Evolutionary conservation across 2,113 vertebrate species (phyloP), one percentile per base, ranked within the genome.

Genomic region (Pyxicephalus adspersus): DNA sequence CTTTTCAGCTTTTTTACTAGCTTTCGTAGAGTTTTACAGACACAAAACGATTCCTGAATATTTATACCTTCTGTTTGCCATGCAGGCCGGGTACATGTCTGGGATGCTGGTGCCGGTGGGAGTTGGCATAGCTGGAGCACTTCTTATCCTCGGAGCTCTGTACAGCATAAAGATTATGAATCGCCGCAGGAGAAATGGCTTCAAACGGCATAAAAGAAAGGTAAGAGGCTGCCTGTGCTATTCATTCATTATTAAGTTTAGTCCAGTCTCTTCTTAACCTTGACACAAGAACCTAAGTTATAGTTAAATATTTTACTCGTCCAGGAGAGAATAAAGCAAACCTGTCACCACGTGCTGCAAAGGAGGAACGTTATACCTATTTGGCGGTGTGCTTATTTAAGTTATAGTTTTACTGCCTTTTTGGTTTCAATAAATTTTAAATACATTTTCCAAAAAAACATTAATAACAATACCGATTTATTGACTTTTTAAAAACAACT

Each of bases 51-150:
- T 20, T 57, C 7, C 25, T 66, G 66, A 17, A 26, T 63, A 80
- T 65, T 81, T 66, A 74, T 81, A 70, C 1, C 4, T 85, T 22
- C 34, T 78, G 31, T 67, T 66, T 60, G 64, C 66, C 38, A 0
- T 1, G 0, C 19, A 99, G 97, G 98, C 96, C 1, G 96, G 97
- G 1, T 97, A 98, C 68, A 96, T 99, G 91, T 99, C 98, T 0
- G 96, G 97, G 26, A 98, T 99, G 97, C 86, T 99, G 92, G 96
- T 95, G 71, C 98, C 97, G 0, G 95, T 99, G 2, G 98, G 95
- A 29, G 95, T 99, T 0, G 97, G 98, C 16, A 96, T 99, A 72
- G 94, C 95, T 0, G 97, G 97, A 70, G 98, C 97, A 79, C 93
- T 99, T 80, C 94, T 98, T 23, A 97, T 99, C 83, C 91, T 98